These are phyloP conservation scores for Neoitamus cyanurus DNA, from an alignment of 2,888 invertebrate species.

Conservation along the genomic window DNA sequence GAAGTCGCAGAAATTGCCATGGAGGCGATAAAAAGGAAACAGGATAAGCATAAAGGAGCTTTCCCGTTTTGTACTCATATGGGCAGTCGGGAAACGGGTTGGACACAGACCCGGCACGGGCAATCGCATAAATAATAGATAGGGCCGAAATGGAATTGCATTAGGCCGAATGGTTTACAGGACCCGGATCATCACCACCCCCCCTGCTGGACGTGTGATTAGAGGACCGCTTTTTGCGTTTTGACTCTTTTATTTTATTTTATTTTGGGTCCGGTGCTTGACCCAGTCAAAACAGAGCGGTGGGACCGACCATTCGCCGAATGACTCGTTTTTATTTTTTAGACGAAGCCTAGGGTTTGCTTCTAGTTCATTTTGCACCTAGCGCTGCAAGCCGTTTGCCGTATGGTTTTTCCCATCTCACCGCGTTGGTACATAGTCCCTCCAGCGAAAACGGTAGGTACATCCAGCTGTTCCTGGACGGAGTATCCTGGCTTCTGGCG, in stretches of 20 bases:
- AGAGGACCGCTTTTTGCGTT: not conserved
- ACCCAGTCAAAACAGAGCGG: not conserved
- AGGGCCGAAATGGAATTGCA: not conserved
- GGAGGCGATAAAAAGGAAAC: conserved; percentile 1
- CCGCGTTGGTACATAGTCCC: too few species aligned
- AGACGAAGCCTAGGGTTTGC: not conserved
- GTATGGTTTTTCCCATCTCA: too few species aligned
- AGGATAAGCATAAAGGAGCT: not conserved
- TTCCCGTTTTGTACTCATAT: not conserved
- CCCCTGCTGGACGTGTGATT: not conserved
- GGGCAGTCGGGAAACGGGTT: not conserved
- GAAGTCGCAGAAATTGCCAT: not conserved
- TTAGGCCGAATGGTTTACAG: not conserved
- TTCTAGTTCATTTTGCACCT: too few species aligned
- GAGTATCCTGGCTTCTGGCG: not conserved
- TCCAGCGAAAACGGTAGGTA: too few species aligned
- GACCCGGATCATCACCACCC: not conserved
- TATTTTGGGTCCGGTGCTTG: too few species aligned
- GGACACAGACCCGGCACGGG: not conserved
- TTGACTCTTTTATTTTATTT: not conserved
- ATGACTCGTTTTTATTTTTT: not conserved
- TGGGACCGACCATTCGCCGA: too few species aligned
- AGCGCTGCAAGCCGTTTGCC: too few species aligned
- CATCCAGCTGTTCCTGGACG: too few species aligned
- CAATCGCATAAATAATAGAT: conserved; percentile 28